Evolutionary conservation across 2,113 vertebrate genomes (phyloP), one percentile per base, ranked within the genome.

Genomic region (Engraulis encrasicolus): DNA sequence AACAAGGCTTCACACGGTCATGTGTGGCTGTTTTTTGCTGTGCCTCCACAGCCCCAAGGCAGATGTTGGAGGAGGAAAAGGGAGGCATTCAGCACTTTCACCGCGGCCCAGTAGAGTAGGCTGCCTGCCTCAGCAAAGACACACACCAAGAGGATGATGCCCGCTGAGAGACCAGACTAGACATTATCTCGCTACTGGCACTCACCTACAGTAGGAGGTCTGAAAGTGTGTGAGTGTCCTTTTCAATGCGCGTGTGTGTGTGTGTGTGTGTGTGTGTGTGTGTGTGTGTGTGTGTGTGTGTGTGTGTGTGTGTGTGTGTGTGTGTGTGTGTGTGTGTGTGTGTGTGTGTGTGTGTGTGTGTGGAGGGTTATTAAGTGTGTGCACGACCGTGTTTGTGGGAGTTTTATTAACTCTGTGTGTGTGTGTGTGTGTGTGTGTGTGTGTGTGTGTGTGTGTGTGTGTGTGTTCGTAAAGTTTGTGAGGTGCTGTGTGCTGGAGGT

Each of bases 181-280:
- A 66, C 58, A 15, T 27, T 66, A 66, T 14, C n/a, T n/a, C 7
- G 9, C 11, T 23, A 27, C 14, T 12, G 27, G n/a, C 6, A 45
- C n/a, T 23, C 58, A 66, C 58, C 58, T 6, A 23, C n/a, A n/a
- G n/a, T n/a, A n/a, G n/a, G 36, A 34, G 14, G 7, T 82, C n/a
- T 49, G 81, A 2, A 52, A 48, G 81, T 66, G 81, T 45, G 54
- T 34, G 81, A n/a, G 54, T 58, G 54, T 23, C 40, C 40, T 45
- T 45, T 45, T 45, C 3, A 45, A 9, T 54, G 18, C 6, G 50
- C n/a, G 50, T 52, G 50, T 52, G 50, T 52, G 50, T 52, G 50
- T 52, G 50, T 52, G 50, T 52, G 50, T 52, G 50, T 2, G 31
- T 58, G 50, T 37, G 15, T 81, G 50, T 81, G 80, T 20, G 80